phyloP scores from a whole-genome alignment of 2,113 vertebrate species.

The Uropsilus gracilis region DNA sequence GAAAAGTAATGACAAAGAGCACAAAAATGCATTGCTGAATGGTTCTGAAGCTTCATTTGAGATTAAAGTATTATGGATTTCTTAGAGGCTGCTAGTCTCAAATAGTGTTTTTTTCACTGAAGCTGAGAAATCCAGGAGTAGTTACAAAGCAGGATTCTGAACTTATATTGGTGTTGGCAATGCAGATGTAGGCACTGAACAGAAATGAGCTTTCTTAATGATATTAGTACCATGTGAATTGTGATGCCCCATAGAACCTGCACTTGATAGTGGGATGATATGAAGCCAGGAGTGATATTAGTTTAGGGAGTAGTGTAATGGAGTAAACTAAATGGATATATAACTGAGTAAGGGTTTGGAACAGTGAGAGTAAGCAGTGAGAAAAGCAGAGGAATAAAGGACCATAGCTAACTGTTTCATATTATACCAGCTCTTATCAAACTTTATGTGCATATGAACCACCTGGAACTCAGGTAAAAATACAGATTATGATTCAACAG shows the following conservation, averaged over 20 bases:
- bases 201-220: background rate
- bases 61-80: background rate
- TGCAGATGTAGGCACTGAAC: background rate
- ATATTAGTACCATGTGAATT: background rate
- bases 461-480: background rate
- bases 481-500: background rate
- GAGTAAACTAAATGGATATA: background rate
- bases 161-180: background rate
- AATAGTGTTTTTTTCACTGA: background rate
- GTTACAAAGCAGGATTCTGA: background rate
- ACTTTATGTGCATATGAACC: background rate
- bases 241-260: background rate
- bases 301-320: background rate
- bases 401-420: background rate
- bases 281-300: background rate
- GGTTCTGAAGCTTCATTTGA: background rate
- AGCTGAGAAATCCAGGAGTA: background rate
- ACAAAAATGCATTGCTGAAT: background rate
- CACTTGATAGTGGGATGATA: background rate
- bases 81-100: background rate
- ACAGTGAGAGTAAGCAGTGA: background rate
- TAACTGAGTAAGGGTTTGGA: background rate
- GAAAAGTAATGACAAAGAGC: background rate
- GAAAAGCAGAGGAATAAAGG: background rate
- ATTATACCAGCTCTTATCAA: background rate